These are phyloP conservation scores for Smithornis capensis DNA, from an alignment of 2,113 vertebrate species.

Conservation along the genomic window DNA sequence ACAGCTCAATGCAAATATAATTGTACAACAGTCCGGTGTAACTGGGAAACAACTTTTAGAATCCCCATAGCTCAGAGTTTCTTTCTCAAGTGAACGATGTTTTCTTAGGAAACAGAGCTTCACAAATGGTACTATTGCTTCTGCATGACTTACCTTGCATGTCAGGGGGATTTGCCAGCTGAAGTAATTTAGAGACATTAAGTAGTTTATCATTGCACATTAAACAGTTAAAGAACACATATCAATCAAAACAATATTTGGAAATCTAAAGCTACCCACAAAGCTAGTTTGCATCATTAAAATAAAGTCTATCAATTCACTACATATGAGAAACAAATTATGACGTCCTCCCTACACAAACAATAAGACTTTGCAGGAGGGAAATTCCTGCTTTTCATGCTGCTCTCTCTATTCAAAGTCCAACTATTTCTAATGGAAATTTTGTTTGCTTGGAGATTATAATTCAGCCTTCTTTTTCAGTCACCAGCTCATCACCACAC, in stretches of 20 bases:
- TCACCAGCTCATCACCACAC: background rate
- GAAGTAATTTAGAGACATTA: background rate
- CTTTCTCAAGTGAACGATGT: background rate
- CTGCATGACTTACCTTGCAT: slow-evolving; percentile 62
- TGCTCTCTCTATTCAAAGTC: slow-evolving; percentile 34
- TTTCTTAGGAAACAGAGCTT: slow-evolving; percentile 24
- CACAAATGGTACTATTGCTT: slow-evolving; percentile 21
- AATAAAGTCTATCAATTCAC: background rate
- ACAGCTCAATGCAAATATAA: background rate
- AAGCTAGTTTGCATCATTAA: background rate
- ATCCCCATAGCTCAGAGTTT: background rate
- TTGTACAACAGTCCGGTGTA: background rate
- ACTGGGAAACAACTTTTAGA: background rate
- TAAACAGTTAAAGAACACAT: slow-evolving; percentile 8
- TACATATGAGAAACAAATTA: slow-evolving; percentile 16
- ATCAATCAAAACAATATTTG: background rate
- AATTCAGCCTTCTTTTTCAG: slow-evolving; percentile 1
- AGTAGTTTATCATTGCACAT: slow-evolving; percentile 7
- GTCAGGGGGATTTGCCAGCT: background rate
- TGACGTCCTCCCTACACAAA: background rate
- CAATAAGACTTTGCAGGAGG: slow-evolving; percentile 15
- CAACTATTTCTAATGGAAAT: slow-evolving; percentile 51
- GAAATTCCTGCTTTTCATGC: slow-evolving; percentile 47
- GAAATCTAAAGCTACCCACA: background rate
- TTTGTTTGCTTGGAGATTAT: slow-evolving; percentile 23